These are phyloP conservation scores for Leptothorax acervorum DNA, from an alignment of 2,888 invertebrate species.

Conservation along the genomic window DNA sequence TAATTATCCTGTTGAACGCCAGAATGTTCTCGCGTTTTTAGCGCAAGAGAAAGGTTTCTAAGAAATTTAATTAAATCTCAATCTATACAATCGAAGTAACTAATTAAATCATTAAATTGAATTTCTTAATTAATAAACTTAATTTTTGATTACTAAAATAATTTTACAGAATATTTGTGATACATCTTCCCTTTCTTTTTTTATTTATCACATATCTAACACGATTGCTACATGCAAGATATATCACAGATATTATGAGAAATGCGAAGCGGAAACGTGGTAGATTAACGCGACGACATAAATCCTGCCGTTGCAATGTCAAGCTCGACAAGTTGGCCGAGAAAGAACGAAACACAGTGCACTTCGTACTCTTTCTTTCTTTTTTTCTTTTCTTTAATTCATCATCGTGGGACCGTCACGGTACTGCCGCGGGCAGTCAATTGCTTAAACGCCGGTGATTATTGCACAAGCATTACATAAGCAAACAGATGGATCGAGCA, in stretches of 20 bases:
- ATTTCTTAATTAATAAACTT: slow-evolving; percentile 2
- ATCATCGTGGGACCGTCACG: slow-evolving; percentile 43
- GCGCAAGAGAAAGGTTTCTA: background rate
- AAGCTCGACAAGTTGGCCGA: slow-evolving; percentile 53
- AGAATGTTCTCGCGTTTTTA: background rate
- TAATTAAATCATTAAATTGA: background rate
- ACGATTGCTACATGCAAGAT: background rate
- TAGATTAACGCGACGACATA: slow-evolving; percentile 24
- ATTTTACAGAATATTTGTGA: background rate
- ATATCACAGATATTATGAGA: slow-evolving; percentile 12
- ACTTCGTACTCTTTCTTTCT: slow-evolving; percentile 19
- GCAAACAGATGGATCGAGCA: slow-evolving; percentile 62
- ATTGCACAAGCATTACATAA: slow-evolving; percentile 73
- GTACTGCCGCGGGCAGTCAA: slow-evolving; percentile 67
- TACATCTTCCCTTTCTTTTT: background rate
- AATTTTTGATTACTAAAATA: background rate
- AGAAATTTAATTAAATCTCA: background rate
- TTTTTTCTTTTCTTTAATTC: slow-evolving; percentile 38
- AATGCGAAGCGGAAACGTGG: slow-evolving; percentile 26
- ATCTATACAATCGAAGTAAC: background rate
- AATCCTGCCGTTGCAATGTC: slow-evolving; percentile 23
- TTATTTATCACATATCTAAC: background rate
- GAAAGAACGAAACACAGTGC: slow-evolving; percentile 8
- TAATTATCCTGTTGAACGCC: background rate
- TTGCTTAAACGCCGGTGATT: slow-evolving; percentile 72